phyloP scores from a whole-genome alignment of 2,888 invertebrate genomes.

The Stenodema calcarata region DNA sequence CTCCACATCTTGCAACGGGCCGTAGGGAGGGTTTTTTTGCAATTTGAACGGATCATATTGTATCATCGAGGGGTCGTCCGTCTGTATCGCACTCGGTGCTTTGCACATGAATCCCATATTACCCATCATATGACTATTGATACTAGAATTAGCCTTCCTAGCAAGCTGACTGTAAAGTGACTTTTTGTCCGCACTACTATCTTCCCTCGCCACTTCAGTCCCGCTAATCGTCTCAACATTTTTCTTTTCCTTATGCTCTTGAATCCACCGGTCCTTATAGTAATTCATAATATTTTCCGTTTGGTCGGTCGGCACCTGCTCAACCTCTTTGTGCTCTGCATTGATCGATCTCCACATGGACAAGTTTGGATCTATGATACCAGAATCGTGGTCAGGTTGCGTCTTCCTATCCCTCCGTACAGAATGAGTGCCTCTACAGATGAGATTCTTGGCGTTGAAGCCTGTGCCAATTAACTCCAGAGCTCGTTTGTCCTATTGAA shows the following conservation, averaged over 20 bases:
- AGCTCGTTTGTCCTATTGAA: background rate
- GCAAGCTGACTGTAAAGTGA: slow-evolving; percentile 35
- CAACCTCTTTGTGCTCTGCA: slow-evolving; percentile 39
- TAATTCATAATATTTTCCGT: slow-evolving; percentile 41
- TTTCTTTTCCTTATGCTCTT: slow-evolving; percentile 30
- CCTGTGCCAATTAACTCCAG: background rate
- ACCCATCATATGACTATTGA: background rate
- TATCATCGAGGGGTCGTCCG: background rate
- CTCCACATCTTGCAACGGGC: background rate
- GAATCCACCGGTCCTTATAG: slow-evolving; percentile 41
- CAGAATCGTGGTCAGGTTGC: slow-evolving; percentile 7
- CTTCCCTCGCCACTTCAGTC: background rate
- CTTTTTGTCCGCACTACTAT: background rate
- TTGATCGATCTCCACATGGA: slow-evolving; percentile 44
- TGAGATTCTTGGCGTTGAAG: background rate
- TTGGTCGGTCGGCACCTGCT: slow-evolving; percentile 41
- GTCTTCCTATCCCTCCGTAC: slow-evolving; percentile 14
- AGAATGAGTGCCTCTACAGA: background rate
- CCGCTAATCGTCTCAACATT: background rate
- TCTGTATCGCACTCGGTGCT: background rate
- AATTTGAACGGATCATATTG: background rate
- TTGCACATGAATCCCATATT: background rate
- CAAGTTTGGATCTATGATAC: slow-evolving; percentile 23
- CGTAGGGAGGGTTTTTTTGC: background rate
- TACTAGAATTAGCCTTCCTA: background rate